Evolutionary conservation across 2,797 vertebrate species (phyloP).

Genomic region (Eulemur rubriventer): DNA sequence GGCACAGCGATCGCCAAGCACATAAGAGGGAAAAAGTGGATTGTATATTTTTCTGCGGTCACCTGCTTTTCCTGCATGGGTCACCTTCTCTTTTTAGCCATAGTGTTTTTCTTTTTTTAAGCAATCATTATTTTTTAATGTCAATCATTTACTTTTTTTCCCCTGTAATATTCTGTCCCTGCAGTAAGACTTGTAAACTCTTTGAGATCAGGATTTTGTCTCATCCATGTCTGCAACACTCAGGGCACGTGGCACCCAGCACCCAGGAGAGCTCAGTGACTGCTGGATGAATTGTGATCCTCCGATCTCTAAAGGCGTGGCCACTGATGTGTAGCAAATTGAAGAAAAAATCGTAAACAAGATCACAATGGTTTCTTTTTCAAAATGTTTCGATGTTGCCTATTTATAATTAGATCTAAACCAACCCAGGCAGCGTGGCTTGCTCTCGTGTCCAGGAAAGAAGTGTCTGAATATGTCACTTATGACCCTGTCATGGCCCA

Average conservation of each 20-base stretch:
- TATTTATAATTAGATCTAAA: background rate
- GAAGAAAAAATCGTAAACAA: background rate
- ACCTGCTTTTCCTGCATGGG: background rate
- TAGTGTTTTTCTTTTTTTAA: background rate
- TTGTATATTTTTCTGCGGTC: background rate
- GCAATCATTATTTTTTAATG: background rate
- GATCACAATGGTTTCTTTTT: background rate
- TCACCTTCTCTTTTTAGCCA: background rate
- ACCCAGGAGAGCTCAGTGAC: background rate
- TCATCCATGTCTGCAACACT: background rate
- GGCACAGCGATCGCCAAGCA: background rate
- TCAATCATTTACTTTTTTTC: background rate
- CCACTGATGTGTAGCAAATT: no score
- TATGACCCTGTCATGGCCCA: rapidly evolving
- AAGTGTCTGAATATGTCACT: rapidly evolving
- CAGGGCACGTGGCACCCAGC: rapidly evolving
- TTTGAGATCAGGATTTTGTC: background rate
- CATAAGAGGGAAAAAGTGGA: background rate
- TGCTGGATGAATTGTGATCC: background rate
- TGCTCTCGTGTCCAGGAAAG: background rate
- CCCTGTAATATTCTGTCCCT: background rate
- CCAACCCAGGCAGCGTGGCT: background rate
- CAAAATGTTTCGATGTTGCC: background rate
- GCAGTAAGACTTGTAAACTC: background rate
- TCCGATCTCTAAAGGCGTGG: background rate